phyloP scores from a whole-genome alignment of 2,113 vertebrate genomes.

The Copsychus sechellarum region DNA sequence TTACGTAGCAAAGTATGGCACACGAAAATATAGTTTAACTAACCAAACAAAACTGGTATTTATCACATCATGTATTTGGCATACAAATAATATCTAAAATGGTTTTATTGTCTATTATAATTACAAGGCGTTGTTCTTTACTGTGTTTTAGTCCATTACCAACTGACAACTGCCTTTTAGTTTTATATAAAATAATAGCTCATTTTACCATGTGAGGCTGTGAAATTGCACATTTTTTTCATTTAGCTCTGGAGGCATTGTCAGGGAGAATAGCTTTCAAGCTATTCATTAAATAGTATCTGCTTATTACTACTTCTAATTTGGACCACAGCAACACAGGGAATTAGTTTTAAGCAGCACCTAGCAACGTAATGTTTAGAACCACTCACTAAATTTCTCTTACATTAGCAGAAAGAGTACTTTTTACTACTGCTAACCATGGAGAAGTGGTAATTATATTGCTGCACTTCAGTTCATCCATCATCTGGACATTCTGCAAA shows the following conservation, averaged over 20 bases:
- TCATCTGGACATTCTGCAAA: neutral
- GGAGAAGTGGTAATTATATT: neutral
- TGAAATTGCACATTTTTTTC: slow-evolving; percentile 22
- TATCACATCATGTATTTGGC: neutral
- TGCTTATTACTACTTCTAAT: neutral
- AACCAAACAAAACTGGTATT: neutral
- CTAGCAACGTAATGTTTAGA: neutral
- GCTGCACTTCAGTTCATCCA: neutral
- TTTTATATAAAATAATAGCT: neutral
- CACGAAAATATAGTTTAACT: neutral
- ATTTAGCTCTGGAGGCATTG: neutral
- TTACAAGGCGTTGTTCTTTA: neutral
- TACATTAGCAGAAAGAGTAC: neutral
- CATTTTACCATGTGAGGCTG: neutral
- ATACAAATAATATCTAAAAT: neutral
- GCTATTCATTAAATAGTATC: neutral
- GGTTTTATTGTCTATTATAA: neutral
- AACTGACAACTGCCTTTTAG: neutral
- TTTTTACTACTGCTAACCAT: neutral
- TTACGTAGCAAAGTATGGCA: neutral
- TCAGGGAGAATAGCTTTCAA: neutral
- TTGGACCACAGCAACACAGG: neutral
- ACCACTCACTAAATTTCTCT: neutral
- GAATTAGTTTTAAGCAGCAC: neutral
- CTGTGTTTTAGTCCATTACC: neutral